Conservation (phyloP, 2,888 invertebrate genomes). For the Malthinus seriepunctatus region DNA sequence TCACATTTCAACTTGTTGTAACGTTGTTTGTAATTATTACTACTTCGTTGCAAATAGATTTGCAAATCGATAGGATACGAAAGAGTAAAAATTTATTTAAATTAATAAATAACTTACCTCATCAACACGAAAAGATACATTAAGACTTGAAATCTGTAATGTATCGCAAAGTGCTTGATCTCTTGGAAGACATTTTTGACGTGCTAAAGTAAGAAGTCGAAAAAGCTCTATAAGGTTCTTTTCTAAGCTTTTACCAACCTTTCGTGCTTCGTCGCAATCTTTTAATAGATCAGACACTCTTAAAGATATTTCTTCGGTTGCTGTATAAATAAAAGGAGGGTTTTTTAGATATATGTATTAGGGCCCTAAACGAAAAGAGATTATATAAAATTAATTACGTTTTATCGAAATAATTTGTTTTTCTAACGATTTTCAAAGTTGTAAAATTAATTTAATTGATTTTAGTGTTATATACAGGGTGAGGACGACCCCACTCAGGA, state of each 20-base stretch:
- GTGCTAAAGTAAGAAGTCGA: constrained; percentile 61
- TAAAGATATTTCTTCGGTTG: constrained; percentile 60
- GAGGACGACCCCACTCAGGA: too few relatives aligned
- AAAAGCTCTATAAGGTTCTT: constrained; percentile 64
- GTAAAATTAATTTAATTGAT: too few relatives aligned
- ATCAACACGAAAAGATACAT: constrained; percentile 65
- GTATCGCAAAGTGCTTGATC: constrained; percentile 78
- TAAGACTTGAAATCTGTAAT: constrained; percentile 71
- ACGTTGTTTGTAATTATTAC: too few relatives aligned
- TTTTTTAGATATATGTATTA: too few relatives aligned
- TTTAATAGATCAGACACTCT: constrained; percentile 62
- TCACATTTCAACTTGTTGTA: too few relatives aligned
- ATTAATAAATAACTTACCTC: constrained; percentile 55
- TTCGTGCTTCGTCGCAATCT: constrained; percentile 60
- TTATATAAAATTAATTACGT: too few relatives aligned
- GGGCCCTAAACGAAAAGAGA: too few relatives aligned
- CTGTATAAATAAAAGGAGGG: constrained; percentile 50
- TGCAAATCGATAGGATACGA: too few relatives aligned
- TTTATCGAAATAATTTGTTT: too few relatives aligned
- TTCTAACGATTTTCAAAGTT: too few relatives aligned
- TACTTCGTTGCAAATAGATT: too few relatives aligned
- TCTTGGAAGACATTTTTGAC: constrained; percentile 68
- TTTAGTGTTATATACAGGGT: too few relatives aligned
- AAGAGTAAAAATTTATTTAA: background rate
- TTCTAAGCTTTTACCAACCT: constrained; percentile 59